Evolutionary conservation across 2,113 vertebrate species (phyloP), one percentile per base, ranked within the genome.

Genomic region (Pedionomus torquatus): DNA sequence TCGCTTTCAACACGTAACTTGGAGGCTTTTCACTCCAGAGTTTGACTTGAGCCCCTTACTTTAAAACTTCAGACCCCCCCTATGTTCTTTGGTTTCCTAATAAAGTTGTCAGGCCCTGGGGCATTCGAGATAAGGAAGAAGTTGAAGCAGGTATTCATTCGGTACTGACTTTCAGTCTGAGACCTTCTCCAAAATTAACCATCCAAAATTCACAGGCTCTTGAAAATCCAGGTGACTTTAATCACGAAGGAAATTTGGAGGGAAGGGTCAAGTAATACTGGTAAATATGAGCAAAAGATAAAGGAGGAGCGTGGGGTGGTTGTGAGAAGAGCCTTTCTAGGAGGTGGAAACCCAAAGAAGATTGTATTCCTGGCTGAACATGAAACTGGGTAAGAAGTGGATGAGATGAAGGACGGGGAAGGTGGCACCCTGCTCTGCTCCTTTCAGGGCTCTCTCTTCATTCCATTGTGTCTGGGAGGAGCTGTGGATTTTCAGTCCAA

Each of bases 391-490:
- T 20, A 5, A 49, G 68, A 33, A 52, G 19, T 5, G 60, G 51
- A 18, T 0, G 31, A 43, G 80, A 8, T 0, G 5, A 24, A 70
- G 24, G 52, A 14, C 57, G 51, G 60, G 61, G 74, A 71, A 57
- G 13, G 39, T 35, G 51, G 13, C 48, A 11, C 37, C 46, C 64
- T 78, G 92, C 51, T 51, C 74, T 0, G 1, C 39, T 71, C 54
- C 41, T 69, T 76, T 60, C 0, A 1, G 33, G 31, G 10, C 41
- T 0, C 37, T 41, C 43, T 2, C 0, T 64, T 44, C 63, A 46
- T 61, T 61, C 52, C n/a, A 5, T 6, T 31, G 2, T 7, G 18
- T 44, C 89, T 52, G 79, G 31, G 68, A 26, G 11, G 33, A 80
- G 14, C 35, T 15, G 10, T 25, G 18, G 15, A 23, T 5, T 86